phyloP scores from a whole-genome alignment of 2,888 invertebrate species.

The Odontomyia ornata region DNA sequence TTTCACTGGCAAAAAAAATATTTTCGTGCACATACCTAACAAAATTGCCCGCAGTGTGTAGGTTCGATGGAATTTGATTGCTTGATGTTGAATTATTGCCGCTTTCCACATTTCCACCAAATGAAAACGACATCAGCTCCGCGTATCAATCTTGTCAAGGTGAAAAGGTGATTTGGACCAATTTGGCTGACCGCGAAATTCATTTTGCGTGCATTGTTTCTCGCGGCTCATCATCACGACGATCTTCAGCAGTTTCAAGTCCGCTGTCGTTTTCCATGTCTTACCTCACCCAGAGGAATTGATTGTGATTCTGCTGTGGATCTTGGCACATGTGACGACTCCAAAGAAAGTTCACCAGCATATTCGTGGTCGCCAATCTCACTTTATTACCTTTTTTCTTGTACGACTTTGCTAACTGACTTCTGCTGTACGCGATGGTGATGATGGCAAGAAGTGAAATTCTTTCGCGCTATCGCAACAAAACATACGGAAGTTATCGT shows the following conservation, averaged over 20 bases:
- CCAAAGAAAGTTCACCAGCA: background rate
- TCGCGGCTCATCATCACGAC: background rate
- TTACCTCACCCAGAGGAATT: background rate
- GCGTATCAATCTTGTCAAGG: background rate
- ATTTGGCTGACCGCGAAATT: background rate
- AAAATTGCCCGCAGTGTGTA: no score
- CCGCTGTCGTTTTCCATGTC: background rate
- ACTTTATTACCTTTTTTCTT: conserved; percentile 23
- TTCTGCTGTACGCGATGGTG: no score
- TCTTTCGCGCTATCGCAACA: conserved; percentile 20
- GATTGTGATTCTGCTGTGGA: background rate
- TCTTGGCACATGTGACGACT: background rate
- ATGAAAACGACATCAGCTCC: background rate
- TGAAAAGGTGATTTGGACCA: background rate
- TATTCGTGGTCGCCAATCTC: background rate
- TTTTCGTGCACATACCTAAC: no score
- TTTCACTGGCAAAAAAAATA: no score
- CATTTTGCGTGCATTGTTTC: conserved; percentile 15
- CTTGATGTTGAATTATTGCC: background rate
- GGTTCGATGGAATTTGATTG: background rate
- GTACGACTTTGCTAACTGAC: background rate
- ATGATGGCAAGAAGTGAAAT: conserved; percentile 20
- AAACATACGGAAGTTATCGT: background rate
- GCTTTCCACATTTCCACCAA: background rate
- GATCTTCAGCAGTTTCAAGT: background rate